These are phyloP conservation scores for Chesias legatella DNA, from an alignment of 2,888 invertebrate genomes.

Conservation along the genomic window DNA sequence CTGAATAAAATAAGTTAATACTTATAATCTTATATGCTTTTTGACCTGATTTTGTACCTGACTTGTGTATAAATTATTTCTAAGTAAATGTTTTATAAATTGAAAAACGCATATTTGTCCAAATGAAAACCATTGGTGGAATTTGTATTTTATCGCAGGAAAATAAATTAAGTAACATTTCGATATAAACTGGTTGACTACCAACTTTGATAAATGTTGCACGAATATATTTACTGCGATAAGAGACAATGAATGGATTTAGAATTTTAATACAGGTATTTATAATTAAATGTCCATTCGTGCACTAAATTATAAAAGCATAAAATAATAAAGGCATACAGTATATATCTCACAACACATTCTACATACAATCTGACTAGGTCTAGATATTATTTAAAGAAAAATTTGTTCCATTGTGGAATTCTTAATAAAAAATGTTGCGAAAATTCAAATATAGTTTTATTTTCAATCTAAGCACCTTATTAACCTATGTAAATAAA, in stretches of 20 bases:
- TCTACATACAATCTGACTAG: slow-evolving; percentile 67
- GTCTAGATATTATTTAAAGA: slow-evolving; percentile 71
- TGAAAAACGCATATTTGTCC: slow-evolving; percentile 13
- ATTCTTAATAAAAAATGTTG: slow-evolving; percentile 82
- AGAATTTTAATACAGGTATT: slow-evolving; percentile 57
- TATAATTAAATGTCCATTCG: slow-evolving; percentile 52
- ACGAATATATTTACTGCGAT: slow-evolving; percentile 30
- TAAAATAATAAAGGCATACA: slow-evolving; percentile 35
- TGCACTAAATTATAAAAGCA: slow-evolving; percentile 49
- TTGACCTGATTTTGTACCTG: slow-evolving; percentile 10
- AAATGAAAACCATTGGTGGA: slow-evolving; percentile 14
- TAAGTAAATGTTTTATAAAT: background rate
- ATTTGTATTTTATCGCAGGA: slow-evolving; percentile 19
- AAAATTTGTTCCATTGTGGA: slow-evolving; percentile 78
- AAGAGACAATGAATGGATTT: slow-evolving; percentile 31
- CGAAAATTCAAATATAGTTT: slow-evolving; percentile 69
- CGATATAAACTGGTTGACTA: slow-evolving; percentile 3
- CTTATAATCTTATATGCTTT: background rate
- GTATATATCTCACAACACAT: slow-evolving; percentile 52
- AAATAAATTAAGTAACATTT: slow-evolving; percentile 9
- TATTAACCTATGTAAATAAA: too few species aligned
- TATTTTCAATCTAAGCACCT: slow-evolving; percentile 34
- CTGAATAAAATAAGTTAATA: too few species aligned
- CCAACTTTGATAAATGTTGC: slow-evolving; percentile 9
- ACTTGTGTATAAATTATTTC: slow-evolving; percentile 9